Conservation (phyloP, 2,797 vertebrate genomes). For the Graptemys geographica region DNA sequence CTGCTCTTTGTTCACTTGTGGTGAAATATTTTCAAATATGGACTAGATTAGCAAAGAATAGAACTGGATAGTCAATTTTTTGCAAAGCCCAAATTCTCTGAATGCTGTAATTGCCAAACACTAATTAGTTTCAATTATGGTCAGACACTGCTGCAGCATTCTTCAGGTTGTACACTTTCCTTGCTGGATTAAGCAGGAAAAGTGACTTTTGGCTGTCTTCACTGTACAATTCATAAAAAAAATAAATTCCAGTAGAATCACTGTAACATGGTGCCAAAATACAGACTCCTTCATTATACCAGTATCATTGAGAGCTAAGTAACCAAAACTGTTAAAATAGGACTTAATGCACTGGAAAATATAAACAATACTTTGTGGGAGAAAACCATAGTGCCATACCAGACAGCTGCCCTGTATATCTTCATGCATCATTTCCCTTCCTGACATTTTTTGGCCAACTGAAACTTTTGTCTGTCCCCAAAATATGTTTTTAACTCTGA, state of each 20-base stretch:
- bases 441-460: background rate
- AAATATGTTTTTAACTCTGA: background rate
- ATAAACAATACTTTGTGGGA: background rate
- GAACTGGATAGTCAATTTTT: background rate
- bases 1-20: background rate
- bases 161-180: background rate
- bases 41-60: background rate
- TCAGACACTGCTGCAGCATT: background rate
- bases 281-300: background rate
- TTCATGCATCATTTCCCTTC: background rate
- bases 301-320: background rate
- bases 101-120: background rate
- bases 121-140: background rate
- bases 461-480: background rate
- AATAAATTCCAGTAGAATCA: background rate
- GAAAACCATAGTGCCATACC: background rate
- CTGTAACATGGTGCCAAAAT: background rate
- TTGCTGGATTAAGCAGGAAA: background rate
- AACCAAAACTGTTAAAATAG: background rate
- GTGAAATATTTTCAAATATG: background rate
- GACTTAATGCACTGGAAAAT: background rate
- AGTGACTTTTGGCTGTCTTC: background rate
- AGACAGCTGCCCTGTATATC: background rate
- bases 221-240: background rate
- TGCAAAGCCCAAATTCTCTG: background rate